Conservation (phyloP, 2,113 vertebrate genomes). For the Tyto alba region DNA sequence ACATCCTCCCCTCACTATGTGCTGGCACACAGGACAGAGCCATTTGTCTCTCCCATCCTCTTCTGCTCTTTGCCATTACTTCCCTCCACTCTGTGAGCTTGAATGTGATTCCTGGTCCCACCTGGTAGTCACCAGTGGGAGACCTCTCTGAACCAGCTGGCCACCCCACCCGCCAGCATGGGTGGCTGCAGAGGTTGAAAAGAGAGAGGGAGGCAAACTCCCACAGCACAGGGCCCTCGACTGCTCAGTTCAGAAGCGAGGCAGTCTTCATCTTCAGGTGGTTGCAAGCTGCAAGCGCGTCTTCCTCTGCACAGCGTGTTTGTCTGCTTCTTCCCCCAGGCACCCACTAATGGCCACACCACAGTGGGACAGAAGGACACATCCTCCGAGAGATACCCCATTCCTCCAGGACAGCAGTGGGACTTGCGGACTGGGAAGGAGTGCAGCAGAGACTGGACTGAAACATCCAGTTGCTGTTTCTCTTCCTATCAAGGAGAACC, state of each 20-base stretch:
- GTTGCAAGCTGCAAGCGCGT: neutral
- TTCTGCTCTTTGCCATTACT: neutral
- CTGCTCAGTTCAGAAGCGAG: rapidly evolving
- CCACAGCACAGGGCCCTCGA: neutral
- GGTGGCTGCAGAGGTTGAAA: neutral
- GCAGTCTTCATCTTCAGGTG: neutral
- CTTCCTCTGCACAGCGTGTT: neutral
- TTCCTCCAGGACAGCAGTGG: neutral
- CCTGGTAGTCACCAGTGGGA: neutral
- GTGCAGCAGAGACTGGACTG: neutral
- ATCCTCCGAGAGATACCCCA: rapidly evolving
- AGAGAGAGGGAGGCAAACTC: neutral
- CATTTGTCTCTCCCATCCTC: neutral
- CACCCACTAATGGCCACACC: rapidly evolving
- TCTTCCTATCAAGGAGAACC: neutral
- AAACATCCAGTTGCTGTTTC: neutral
- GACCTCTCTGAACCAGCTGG: neutral
- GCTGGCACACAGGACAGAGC: neutral
- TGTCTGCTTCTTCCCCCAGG: neutral
- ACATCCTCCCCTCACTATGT: neutral
- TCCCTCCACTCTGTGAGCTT: neutral
- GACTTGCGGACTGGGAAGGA: neutral
- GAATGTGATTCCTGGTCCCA: neutral
- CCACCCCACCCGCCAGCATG: neutral
- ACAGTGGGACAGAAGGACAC: neutral